Evolutionary conservation across 1,140 invertebrate genomes (phyloP).

Genomic region (Metaphire vulgaris): DNA sequence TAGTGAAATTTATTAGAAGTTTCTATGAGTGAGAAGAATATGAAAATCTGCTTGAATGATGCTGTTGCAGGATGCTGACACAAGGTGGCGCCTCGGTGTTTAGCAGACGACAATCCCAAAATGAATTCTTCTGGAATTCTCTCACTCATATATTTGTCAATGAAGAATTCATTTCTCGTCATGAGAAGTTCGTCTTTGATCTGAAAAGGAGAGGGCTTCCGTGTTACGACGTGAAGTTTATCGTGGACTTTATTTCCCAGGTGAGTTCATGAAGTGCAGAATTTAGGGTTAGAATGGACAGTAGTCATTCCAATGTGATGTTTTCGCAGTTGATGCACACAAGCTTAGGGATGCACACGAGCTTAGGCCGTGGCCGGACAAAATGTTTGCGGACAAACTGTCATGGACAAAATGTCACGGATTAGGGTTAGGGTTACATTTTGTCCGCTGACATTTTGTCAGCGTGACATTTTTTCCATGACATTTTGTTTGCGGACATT

Average conservation of each 20-base stretch:
- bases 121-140: neutral
- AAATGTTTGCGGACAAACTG: neutral
- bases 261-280: neutral
- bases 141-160: neutral
- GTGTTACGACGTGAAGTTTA: neutral
- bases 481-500: no score
- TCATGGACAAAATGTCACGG: no score
- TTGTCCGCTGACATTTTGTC: neutral
- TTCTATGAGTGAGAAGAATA: no score
- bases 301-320: no score
- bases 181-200: neutral
- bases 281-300: neutral
- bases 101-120: neutral
- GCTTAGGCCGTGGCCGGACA: no score
- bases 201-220: neutral
- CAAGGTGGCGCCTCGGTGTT: neutral
- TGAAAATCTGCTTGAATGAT: neutral
- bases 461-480: no score
- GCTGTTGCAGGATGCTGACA: neutral
- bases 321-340: no score
- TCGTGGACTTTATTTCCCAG: neutral
- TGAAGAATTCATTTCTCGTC: neutral
- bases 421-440: no score
- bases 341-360: no score
- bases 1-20: no score